Conservation (phyloP, 2,113 vertebrate species). For the Circaetus cinerascens region DNA sequence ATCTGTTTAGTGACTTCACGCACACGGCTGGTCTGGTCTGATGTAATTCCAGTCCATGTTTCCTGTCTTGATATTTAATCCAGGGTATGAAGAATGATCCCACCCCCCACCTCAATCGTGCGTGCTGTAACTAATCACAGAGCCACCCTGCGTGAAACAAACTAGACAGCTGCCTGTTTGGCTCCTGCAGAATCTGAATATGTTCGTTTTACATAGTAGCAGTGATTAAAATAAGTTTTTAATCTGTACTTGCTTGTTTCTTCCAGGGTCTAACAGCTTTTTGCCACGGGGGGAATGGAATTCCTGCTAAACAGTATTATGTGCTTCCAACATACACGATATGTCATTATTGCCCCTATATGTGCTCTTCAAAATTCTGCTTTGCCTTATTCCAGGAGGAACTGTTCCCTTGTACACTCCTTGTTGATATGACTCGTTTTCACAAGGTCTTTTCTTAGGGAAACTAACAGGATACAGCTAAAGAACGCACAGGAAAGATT, state of each 20-base stretch:
- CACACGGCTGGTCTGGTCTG: not conserved
- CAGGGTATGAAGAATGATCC: not conserved
- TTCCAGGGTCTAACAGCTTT: not conserved
- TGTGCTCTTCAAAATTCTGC: not conserved
- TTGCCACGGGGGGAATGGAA: not conserved
- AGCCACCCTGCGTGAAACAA: not conserved
- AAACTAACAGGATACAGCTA: not conserved
- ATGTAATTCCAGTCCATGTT: constrained; percentile 9
- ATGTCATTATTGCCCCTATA: not conserved
- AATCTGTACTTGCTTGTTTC: not conserved
- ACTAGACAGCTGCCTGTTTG: constrained; percentile 29
- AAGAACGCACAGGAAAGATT: not conserved
- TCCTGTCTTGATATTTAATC: constrained; percentile 41
- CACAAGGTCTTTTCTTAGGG: not conserved
- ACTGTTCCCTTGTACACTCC: not conserved
- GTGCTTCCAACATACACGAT: not conserved
- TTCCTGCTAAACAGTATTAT: not conserved
- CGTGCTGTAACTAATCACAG: not conserved
- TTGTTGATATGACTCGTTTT: not conserved
- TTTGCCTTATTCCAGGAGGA: not conserved
- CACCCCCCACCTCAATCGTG: not conserved
- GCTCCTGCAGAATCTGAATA: not conserved
- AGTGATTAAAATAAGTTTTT: not conserved
- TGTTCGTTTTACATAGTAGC: not conserved
- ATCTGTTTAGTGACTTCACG: constrained; percentile 22